A percentile compares a stretch with the other conserved stretches of the same genome.
Evolutionary conservation across 2,113 vertebrate species (phyloP).

Genomic region (Neomonachus schauinslandi): DNA sequence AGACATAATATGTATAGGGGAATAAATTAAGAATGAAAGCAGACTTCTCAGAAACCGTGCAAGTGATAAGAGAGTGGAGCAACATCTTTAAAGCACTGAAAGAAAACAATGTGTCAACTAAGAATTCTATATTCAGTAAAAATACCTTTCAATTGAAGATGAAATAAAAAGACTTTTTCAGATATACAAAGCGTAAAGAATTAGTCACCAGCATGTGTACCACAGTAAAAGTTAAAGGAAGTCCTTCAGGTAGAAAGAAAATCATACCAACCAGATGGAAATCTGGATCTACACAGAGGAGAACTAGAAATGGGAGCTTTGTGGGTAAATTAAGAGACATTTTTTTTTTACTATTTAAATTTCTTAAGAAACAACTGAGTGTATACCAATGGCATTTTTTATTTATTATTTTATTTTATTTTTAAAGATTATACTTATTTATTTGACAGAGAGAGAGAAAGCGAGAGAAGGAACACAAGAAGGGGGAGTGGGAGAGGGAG

Average conservation of each 20-base stretch:
- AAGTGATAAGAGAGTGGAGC: neutral
- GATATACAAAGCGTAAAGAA: neutral
- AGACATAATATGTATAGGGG: neutral
- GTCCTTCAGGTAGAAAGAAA: neutral
- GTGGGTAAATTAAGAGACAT: neutral
- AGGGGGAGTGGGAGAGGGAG: too few species aligned
- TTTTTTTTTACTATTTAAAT: neutral
- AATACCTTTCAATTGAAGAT: neutral
- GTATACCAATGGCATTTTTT: neutral
- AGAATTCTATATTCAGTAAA: neutral
- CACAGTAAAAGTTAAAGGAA: slow-evolving; percentile 16
- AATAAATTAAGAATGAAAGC: neutral
- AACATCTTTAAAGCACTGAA: slow-evolving; percentile 25
- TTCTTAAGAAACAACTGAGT: neutral
- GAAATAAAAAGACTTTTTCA: slow-evolving; percentile 23
- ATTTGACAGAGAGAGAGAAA: too few species aligned
- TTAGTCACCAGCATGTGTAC: neutral
- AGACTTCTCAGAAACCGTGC: neutral
- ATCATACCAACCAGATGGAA: neutral
- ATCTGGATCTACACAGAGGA: neutral
- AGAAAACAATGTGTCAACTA: neutral
- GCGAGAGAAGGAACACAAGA: too few species aligned
- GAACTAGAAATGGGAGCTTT: neutral
- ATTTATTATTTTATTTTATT: neutral
- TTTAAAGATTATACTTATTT: too few species aligned